Evolutionary conservation across 2,888 invertebrate genomes (phyloP).

Genomic region (Dryobota labecula): DNA sequence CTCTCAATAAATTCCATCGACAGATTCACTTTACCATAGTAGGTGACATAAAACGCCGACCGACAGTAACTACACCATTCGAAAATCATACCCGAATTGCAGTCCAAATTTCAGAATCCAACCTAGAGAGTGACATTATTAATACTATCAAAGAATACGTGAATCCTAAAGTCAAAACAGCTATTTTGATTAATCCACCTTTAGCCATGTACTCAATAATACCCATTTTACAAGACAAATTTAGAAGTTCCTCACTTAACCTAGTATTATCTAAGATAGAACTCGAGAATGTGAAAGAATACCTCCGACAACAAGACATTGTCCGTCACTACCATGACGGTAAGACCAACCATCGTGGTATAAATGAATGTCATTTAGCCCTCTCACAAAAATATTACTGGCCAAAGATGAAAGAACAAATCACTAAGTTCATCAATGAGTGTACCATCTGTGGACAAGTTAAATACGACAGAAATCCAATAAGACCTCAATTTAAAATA

Average conservation of each 20-base stretch:
- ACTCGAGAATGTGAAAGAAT: no score
- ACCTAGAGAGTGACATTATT: neutral
- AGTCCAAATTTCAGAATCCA: conserved; percentile 2
- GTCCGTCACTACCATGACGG: no score
- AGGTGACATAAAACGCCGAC: neutral
- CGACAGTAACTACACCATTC: neutral
- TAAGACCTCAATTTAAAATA: no score
- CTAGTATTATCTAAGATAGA: no score
- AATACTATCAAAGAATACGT: conserved; percentile 10
- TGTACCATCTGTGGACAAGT: neutral
- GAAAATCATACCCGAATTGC: neutral
- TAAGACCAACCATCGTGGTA: no score
- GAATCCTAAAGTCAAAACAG: neutral
- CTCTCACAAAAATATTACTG: no score
- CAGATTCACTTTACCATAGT: no score
- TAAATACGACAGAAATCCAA: neutral
- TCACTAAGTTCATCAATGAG: neutral
- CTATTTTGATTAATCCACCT: neutral
- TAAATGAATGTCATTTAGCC: no score
- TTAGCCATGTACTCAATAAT: neutral
- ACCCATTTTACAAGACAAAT: neutral
- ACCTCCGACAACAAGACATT: no score
- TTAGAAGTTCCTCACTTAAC: neutral
- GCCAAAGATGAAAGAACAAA: neutral
- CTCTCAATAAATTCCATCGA: conserved; percentile 7